These are phyloP conservation scores for Ptychadena robeensis DNA, from an alignment of 2,797 vertebrate species.

Conservation along the genomic window DNA sequence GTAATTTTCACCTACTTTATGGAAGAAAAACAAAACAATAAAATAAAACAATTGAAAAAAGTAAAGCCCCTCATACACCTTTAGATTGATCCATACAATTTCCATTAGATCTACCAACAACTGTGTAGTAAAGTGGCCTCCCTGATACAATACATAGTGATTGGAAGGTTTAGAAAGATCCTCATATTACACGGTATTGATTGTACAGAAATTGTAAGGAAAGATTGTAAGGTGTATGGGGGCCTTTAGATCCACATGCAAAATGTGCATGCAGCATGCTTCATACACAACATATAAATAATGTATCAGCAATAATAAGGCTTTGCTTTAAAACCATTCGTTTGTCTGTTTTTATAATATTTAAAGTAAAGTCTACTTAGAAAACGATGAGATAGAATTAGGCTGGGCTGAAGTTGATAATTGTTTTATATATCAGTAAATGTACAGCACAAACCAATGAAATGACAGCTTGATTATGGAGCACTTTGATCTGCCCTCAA, in stretches of 20 bases:
- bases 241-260: conserved; percentile 41
- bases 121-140: too few relatives aligned
- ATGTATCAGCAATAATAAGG: conserved; percentile 31
- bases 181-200: too few relatives aligned
- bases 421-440: conserved; percentile 20
- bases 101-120: too few relatives aligned
- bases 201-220: too few relatives aligned
- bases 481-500: background rate
- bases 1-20: too few relatives aligned
- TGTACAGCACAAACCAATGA: background rate
- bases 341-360: conserved; percentile 37
- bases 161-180: too few relatives aligned
- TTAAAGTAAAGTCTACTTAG: conserved; percentile 23
- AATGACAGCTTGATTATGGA: background rate
- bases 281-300: conserved; percentile 33
- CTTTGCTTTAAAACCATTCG: conserved; percentile 27
- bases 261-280: conserved; percentile 2
- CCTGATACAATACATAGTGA: too few relatives aligned
- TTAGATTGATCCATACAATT: too few relatives aligned
- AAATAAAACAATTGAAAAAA: too few relatives aligned
- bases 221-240: too few relatives aligned
- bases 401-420: conserved; percentile 4
- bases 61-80: too few relatives aligned
- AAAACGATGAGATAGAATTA: background rate
- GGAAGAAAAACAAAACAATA: too few relatives aligned